Conservation (phyloP, 53 echinoderm and acorn worm genomes). For the Patiria pectinifera region DNA sequence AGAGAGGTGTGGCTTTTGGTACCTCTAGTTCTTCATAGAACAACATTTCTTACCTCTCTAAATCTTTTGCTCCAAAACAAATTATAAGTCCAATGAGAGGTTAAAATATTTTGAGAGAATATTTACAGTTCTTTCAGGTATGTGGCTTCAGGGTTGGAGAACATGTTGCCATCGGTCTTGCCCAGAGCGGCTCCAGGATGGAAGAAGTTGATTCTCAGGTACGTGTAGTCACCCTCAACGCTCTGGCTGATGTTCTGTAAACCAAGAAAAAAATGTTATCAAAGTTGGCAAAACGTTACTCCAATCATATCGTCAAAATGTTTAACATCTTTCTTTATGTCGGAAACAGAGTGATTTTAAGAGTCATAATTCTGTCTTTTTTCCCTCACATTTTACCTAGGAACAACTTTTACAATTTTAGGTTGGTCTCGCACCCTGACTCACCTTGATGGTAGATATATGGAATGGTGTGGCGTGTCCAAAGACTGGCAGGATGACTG, state of each 20-base stretch:
- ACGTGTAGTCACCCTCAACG: constrained; percentile 98
- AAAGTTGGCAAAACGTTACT: neutral
- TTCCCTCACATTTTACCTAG: no score
- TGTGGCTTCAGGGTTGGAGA: constrained; percentile 87
- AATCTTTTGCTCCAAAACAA: no score
- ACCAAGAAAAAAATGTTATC: neutral
- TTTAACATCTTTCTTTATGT: no score
- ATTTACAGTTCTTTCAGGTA: constrained; percentile 96
- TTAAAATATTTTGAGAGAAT: neutral
- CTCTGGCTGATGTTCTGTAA: constrained; percentile 98
- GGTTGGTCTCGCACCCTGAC: constrained; percentile 5
- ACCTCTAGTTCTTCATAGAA: no score
- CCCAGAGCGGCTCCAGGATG: constrained; percentile 95
- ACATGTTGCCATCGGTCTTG: constrained; percentile 79
- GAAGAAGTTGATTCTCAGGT: constrained; percentile 93
- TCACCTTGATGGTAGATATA: constrained; percentile 95
- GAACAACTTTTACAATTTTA: no score
- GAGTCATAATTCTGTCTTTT: no score
- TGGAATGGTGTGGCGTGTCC: constrained; percentile 93
- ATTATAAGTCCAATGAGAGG: no score
- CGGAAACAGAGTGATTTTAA: neutral
- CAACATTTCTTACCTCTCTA: no score
- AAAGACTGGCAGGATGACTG: constrained; percentile 96
- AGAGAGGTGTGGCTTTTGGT: no score
- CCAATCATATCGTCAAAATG: no score